These are phyloP conservation scores for Syngnathus typhle DNA, from an alignment of 2,113 vertebrate genomes.

Conservation along the genomic window DNA sequence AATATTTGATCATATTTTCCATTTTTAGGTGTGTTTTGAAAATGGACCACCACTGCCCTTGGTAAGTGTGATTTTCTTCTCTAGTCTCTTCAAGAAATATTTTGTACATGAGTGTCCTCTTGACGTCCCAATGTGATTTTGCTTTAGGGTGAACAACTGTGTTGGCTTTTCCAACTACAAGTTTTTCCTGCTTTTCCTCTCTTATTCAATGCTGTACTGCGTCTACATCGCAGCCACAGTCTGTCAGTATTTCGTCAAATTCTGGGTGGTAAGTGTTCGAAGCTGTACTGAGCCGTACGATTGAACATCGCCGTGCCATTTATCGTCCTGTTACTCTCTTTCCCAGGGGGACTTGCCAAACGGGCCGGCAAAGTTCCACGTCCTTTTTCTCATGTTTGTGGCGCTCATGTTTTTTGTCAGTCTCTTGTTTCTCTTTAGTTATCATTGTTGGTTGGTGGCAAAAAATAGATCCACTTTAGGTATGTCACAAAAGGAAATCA, in stretches of 20 bases:
- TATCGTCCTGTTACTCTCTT: slow-evolving; percentile 32
- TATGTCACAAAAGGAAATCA: slow-evolving; percentile 55
- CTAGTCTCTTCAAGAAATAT: not conserved
- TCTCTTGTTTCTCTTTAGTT: slow-evolving; percentile 94
- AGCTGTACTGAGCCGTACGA: not conserved
- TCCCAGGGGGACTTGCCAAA: slow-evolving; percentile 82
- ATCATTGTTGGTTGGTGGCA: slow-evolving; percentile 94
- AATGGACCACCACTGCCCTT: slow-evolving; percentile 99
- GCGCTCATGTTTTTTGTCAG: slow-evolving; percentile 97
- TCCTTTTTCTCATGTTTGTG: slow-evolving; percentile 95
- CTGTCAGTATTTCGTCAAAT: slow-evolving; percentile 95
- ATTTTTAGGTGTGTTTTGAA: slow-evolving; percentile 88
- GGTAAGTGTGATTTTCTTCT: slow-evolving; percentile 68
- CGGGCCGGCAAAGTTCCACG: slow-evolving; percentile 87
- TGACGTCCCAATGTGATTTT: slow-evolving; percentile 33
- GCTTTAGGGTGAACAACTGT: slow-evolving; percentile 95
- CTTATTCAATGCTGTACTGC: slow-evolving; percentile 93
- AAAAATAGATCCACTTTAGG: slow-evolving; percentile 95
- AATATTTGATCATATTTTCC: not conserved
- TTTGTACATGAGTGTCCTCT: not conserved
- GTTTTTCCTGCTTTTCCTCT: slow-evolving; percentile 94
- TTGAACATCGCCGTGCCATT: not conserved
- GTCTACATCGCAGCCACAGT: slow-evolving; percentile 87
- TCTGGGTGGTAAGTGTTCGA: slow-evolving; percentile 88
- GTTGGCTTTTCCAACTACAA: slow-evolving; percentile 99